Base-by-base conservation (phyloP, 2,113 vertebrate species). In the Neodontobutis hainanensis region DNA sequence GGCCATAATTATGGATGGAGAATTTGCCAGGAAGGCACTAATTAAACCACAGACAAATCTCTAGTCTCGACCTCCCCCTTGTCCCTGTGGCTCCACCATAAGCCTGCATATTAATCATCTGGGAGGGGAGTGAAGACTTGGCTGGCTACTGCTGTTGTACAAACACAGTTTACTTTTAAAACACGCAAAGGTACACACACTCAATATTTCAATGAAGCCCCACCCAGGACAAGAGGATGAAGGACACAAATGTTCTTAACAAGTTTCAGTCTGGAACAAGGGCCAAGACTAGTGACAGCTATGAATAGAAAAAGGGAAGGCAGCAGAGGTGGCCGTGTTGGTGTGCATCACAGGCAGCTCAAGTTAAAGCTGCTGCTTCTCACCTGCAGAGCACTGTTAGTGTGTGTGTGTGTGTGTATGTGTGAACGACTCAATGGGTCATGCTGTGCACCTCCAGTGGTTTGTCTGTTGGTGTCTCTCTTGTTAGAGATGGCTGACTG, bases 31-130 rank as follows among this genome's bases (percentile, higher is more conserved):
- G 85, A 90, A 87, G 68, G 86, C 87, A 78, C 86, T 91, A 92
- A 93, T 93, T 91, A 92, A 91, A 90, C 84, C 84, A 82, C 75
- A 86, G 80, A 91, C 87, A 90, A 87, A 92, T 89, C 80, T 85
- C 80, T 63, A 78, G 74, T 80, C 75, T 59, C 64, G 15, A 83
- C 82, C 82, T 80, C 75, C 82, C 72, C 66, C 77, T 80, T 74
- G 82, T 81, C 86, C 84, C 84, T 72, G 77, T 70, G 81, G 77
- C 81, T 88, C 64, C 60, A 69, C 75, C 77, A 77, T 82, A 84
- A 84, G 78, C 59, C 78, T 64, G 83, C 86, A 87, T 91, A 91
- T 91, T 91, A 90, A 92, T 92, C 90, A 89, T 76, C 14, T 65
- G 83, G 68, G 73, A 79, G 61, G 75, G 70, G 66, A 67, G 57